Percentiles rank a stretch among this genome's conserved stretches.
These are phyloP conservation scores for Abramis brama DNA, from an alignment of 2,113 vertebrate genomes.

Conservation along the genomic window DNA sequence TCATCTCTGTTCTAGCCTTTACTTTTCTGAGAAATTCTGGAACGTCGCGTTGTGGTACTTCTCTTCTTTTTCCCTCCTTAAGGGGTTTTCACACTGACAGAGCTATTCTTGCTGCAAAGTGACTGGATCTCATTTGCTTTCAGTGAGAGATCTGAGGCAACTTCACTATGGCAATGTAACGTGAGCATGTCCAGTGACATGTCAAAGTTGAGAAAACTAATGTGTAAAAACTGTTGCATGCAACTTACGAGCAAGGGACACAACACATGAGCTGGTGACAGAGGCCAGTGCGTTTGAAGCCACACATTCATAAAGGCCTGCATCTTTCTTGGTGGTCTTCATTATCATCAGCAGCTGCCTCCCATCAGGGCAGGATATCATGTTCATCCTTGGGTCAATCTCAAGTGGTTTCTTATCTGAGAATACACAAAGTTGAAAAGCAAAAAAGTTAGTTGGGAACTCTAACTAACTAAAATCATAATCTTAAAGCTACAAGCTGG, in stretches of 20 bases:
- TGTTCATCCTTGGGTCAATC: slow-evolving; percentile 81
- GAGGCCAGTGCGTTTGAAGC: slow-evolving; percentile 87
- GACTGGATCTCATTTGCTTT: background rate
- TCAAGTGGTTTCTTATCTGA: slow-evolving; percentile 88
- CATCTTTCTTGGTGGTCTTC: slow-evolving; percentile 86
- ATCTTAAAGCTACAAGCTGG: background rate
- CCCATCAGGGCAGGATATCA: slow-evolving; percentile 91
- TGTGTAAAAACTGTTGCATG: background rate
- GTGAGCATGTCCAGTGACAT: background rate
- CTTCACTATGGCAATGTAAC: background rate
- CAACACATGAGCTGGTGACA: slow-evolving; percentile 88
- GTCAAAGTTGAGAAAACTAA: background rate
- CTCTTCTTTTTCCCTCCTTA: background rate
- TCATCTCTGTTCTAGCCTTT: background rate
- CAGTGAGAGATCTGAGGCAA: background rate
- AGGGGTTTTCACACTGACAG: background rate
- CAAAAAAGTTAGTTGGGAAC: background rate
- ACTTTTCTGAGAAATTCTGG: background rate
- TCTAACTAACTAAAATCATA: slow-evolving; percentile 11
- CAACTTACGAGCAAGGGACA: slow-evolving; percentile 92
- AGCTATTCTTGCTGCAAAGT: background rate
- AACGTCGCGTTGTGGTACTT: background rate
- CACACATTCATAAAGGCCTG: slow-evolving; percentile 92
- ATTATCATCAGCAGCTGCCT: slow-evolving; percentile 92
- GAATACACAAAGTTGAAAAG: background rate